Evolutionary conservation across 2,888 invertebrate genomes (phyloP), one percentile per base, ranked within the genome.

Genomic region (Chelonus formosanus): DNA sequence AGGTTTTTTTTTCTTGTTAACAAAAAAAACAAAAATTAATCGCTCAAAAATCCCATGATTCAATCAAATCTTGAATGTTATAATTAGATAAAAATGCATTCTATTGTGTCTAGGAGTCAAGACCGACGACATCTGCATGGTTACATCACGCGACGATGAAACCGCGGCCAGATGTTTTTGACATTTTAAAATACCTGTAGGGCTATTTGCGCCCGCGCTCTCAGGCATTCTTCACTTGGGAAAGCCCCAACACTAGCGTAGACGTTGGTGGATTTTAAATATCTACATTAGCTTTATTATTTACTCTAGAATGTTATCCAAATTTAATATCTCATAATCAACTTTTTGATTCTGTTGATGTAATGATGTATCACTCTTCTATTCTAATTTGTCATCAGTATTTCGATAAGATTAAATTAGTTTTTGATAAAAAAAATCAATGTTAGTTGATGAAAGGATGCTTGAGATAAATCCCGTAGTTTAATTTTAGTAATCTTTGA

Each of bases 401-500:
- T 20, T 20, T 20, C 20, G 2, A 20, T 10, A 45, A 8, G 8
- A 8, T 45, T 8, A 10, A 10, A 50, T 50, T 10, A 50, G n/a
- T 50, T 57, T 43, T 4, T 8, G 5, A n/a, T 6, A 40, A n/a
- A 6, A 10, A 10, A 36, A 55, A 40, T 10, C 20, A 2, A 3
- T 4, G 10, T 3, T 54, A 35, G 35, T 3, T 3, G 5, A 20
- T 54, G 54, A 3, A 54, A 20, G 20, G 20, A 20, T 20, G 20
- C 20, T 20, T 20, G 20, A 20, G 66, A 69, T 65, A 59, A 67
- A 10, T n/a, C 36, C 36, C 43, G 59, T 47, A 54, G 31, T 57
- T 63, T 80, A 80, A 79, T 75, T 78, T 80, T 79, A 80, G 78
- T 66, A 40, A 70, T 71, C 76, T 80, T 80, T 79, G 75, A 80